phyloP scores from a whole-genome alignment of 2,113 vertebrate species.

The Myiagra hebetior region DNA sequence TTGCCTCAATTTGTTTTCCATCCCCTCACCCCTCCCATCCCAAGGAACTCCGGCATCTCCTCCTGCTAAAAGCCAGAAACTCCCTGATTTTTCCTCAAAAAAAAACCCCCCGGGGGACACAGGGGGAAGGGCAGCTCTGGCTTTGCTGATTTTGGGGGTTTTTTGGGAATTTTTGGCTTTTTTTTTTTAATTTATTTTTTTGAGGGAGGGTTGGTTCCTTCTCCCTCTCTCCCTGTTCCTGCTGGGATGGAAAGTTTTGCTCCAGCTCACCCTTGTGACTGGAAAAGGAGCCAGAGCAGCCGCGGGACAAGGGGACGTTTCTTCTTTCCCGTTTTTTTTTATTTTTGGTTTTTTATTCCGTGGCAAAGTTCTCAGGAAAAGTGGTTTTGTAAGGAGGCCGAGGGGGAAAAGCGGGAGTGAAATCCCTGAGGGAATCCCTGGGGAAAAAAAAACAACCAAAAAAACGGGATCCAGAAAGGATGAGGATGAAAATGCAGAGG shows the following conservation, averaged over 20 bases:
- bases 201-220: background rate
- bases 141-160: background rate
- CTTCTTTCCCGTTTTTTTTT: background rate
- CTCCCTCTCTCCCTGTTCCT: background rate
- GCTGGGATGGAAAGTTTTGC: slow-evolving; percentile 61
- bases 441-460: background rate
- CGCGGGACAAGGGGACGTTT: slow-evolving; percentile 23
- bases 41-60: background rate
- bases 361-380: slow-evolving; percentile 10
- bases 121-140: background rate
- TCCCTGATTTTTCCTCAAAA: background rate
- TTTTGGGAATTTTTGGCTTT: background rate
- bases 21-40: background rate
- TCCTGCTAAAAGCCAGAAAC: background rate
- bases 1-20: background rate
- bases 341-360: background rate
- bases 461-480: accelerated
- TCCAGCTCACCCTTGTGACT: slow-evolving; percentile 64
- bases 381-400: background rate
- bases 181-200: background rate
- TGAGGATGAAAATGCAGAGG: background rate
- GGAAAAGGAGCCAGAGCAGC: slow-evolving; percentile 53
- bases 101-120: background rate
- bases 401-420: background rate
- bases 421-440: background rate